Conservation (phyloP, 2,888 invertebrate genomes). For the Brachycybe producta region DNA sequence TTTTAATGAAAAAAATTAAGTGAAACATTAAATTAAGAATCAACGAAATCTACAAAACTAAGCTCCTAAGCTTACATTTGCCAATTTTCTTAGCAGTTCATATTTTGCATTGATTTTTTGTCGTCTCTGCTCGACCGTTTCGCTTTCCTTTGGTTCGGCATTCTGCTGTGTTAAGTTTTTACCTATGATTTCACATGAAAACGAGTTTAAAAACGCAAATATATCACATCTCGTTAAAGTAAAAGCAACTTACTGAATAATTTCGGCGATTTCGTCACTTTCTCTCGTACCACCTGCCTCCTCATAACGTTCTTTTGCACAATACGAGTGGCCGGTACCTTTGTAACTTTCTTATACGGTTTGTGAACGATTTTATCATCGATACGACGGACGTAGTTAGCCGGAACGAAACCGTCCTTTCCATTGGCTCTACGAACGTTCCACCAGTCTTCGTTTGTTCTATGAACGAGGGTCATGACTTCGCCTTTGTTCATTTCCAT, state of each 20-base stretch:
- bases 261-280: slow-evolving; percentile 38
- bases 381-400: slow-evolving; percentile 86
- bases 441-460: slow-evolving; percentile 99
- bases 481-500: slow-evolving; percentile 86
- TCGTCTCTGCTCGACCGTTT: slow-evolving; percentile 67
- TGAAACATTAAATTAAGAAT: neutral
- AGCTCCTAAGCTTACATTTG: slow-evolving; percentile 38
- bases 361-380: slow-evolving; percentile 74
- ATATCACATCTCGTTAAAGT: neutral
- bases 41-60: neutral
- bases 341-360: slow-evolving; percentile 72
- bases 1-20: slow-evolving; percentile 30
- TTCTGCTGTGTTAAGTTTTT: slow-evolving; percentile 3
- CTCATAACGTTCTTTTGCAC: slow-evolving; percentile 83
- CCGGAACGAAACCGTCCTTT: slow-evolving; percentile 91
- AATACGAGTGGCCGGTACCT: slow-evolving; percentile 64
- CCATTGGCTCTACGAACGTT: slow-evolving; percentile 85
- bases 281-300: slow-evolving; percentile 68
- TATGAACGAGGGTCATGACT: slow-evolving; percentile 79
- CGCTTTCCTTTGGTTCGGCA: slow-evolving; percentile 43
- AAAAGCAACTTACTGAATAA: slow-evolving; percentile 7
- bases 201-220: slow-evolving; percentile 4
- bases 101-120: slow-evolving; percentile 68
- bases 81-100: slow-evolving; percentile 62
- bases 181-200: neutral